Evolutionary conservation across 1,140 invertebrate genomes (phyloP).

Genomic region (Bombus vancouverensis): DNA sequence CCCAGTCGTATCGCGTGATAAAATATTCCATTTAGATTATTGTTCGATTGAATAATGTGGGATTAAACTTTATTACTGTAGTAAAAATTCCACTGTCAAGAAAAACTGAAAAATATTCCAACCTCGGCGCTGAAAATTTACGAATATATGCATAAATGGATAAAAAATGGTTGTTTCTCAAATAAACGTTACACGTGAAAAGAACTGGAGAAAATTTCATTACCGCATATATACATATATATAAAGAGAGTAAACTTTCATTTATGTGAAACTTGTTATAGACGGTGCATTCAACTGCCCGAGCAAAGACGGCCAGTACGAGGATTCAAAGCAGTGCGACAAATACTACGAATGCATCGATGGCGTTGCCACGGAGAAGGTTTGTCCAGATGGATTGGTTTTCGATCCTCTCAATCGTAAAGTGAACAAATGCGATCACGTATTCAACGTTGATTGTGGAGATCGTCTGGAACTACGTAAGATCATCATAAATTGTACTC

Average conservation of each 20-base stretch:
- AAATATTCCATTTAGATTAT: neutral
- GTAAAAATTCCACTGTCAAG: too few species aligned
- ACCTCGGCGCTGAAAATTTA: neutral
- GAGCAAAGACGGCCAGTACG: constrained; percentile 88
- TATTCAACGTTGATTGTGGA: constrained; percentile 94
- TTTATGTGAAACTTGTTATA: constrained; percentile 69
- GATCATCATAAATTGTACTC: constrained; percentile 68
- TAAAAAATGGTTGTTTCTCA: neutral
- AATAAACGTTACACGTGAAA: neutral
- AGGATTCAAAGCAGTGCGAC: constrained; percentile 91
- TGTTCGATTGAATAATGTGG: neutral
- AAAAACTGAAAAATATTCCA: too few species aligned
- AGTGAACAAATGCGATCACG: constrained; percentile 94
- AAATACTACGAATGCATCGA: constrained; percentile 92
- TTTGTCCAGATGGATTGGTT: constrained; percentile 93
- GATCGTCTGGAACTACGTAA: constrained; percentile 93
- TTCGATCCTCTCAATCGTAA: constrained; percentile 92
- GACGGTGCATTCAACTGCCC: constrained; percentile 89
- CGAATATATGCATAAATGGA: neutral
- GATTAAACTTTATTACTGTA: too few species aligned
- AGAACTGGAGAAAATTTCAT: neutral
- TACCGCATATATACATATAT: too few species aligned
- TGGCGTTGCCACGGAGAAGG: constrained; percentile 87
- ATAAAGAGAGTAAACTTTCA: neutral
- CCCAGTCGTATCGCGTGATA: neutral